Evolutionary conservation across 2,113 vertebrate genomes (phyloP).

Genomic region (Ptyas mucosa): DNA sequence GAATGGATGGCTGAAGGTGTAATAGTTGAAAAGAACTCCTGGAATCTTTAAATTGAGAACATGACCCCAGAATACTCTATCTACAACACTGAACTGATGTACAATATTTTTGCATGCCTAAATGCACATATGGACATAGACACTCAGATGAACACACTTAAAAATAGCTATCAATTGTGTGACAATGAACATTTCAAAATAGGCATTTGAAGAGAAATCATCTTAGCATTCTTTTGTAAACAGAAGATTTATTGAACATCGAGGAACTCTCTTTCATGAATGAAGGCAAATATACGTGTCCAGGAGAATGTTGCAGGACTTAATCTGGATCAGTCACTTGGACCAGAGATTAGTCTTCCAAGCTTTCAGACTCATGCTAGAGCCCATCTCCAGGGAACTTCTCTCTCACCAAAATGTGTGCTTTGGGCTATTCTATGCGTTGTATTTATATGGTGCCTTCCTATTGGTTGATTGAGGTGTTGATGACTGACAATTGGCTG

Average conservation of each 20-base stretch:
- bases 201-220: not conserved
- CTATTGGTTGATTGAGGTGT: too few relatives aligned
- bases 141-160: not conserved
- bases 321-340: not conserved
- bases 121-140: not conserved
- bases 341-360: not conserved
- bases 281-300: not conserved
- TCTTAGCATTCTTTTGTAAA: not conserved
- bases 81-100: not conserved
- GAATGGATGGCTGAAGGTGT: not conserved
- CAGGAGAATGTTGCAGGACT: not conserved
- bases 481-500: too few relatives aligned
- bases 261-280: not conserved
- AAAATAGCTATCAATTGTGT: not conserved
- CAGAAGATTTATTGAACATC: not conserved
- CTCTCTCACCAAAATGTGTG: too few relatives aligned
- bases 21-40: not conserved
- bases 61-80: not conserved
- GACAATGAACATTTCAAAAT: not conserved
- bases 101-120: not conserved
- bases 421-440: too few relatives aligned
- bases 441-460: too few relatives aligned
- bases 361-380: not conserved
- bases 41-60: not conserved
- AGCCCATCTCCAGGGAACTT: too few relatives aligned